phyloP scores from a whole-genome alignment of 2,797 vertebrate species.

The Smutsia gigantea region DNA sequence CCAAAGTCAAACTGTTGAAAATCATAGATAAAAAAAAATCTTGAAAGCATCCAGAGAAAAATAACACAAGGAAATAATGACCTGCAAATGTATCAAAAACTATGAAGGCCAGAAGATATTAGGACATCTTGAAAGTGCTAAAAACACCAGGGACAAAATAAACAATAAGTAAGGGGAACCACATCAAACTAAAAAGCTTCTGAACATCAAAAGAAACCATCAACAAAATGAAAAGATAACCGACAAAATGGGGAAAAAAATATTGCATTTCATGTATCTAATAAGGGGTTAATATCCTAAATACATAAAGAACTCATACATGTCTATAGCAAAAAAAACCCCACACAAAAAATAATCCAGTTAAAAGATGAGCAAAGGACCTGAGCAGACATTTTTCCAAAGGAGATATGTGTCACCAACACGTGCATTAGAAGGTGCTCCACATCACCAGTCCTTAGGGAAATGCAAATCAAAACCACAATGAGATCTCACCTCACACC shows the following conservation, averaged over 20 bases:
- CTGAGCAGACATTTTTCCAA: background rate
- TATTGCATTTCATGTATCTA: too few relatives aligned
- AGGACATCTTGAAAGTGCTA: background rate
- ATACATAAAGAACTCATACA: too few relatives aligned
- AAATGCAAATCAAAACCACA: background rate
- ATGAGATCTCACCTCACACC: rapidly evolving
- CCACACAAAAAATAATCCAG: background rate
- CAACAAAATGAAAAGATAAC: background rate
- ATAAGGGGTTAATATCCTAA: too few relatives aligned
- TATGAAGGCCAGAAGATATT: background rate
- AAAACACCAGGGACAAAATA: background rate
- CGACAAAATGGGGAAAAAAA: too few relatives aligned
- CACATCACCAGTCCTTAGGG: background rate
- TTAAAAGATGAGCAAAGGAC: background rate
- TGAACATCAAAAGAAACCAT: background rate
- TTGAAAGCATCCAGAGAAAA: background rate
- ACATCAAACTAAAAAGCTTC: background rate
- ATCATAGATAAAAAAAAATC: background rate
- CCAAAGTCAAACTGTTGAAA: background rate
- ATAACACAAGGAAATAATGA: background rate
- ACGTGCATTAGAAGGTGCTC: background rate
- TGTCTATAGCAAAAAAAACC: background rate
- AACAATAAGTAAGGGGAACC: background rate
- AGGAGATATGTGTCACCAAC: background rate
- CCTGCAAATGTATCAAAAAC: background rate